Base-by-base conservation (phyloP, 2,888 invertebrate species). In the Amphimallon solstitiale region DNA sequence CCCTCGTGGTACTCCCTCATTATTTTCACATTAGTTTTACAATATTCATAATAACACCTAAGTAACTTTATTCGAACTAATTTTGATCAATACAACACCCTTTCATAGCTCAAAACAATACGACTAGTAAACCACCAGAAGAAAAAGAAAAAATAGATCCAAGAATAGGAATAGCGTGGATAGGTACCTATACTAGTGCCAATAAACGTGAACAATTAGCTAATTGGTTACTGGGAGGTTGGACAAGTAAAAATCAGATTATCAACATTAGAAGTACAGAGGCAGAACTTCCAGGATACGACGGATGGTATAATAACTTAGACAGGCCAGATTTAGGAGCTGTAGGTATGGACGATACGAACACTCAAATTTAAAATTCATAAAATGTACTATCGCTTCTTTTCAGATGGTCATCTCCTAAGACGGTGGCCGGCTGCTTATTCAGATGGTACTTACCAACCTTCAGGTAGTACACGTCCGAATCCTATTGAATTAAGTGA, bases 401-500 rank as follows among this genome's bases (percentile, higher is more conserved):
- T 43, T 67, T 5, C 49, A 86, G 87, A 88, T 73, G 84, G 84
- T 0, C 83, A 84, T 3, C 75, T 88, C 38, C 78, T 86, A 29
- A 80, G 87, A 62, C 81, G 86, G 67, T 80, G 84, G 67, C 84
- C 86, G 1, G 84, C 86, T 3, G 84, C 83, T 17, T 89, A 88
- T 73, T 77, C 80, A 65, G 88, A 88, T 77, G 86, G 86, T 15
- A 85, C 85, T 2, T 87, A 87, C 71, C 73, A 80, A 68, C 86
- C 87, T 2, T 79, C 83, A 0, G 85, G 83, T 19, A 73, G 72
- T n/a, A 75, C 81, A 12, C 76, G 86, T 56, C 86, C 87, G 12
- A 85, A 87, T 75, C 86, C 88, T 3, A 76, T 88, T 43, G 71
- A 72, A 1, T 77, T 87, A 40, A 87, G 87, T 73, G 81, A 84